Evolutionary conservation across 2,113 vertebrate genomes (phyloP).

Genomic region (Junco hyemalis): DNA sequence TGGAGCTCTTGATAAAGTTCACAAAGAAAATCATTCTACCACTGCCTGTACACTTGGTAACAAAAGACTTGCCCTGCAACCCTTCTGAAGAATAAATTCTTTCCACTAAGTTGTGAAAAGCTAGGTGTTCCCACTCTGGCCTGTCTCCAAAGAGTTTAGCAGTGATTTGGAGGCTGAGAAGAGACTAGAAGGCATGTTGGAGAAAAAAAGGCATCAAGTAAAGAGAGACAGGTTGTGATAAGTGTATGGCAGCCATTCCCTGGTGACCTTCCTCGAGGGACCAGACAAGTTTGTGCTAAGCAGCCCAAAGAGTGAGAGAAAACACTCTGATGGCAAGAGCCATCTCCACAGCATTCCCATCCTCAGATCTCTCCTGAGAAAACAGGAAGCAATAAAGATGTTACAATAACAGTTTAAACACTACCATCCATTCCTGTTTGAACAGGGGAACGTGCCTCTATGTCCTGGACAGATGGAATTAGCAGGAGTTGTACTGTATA

Average conservation of each 20-base stretch:
- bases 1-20: not conserved
- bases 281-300: not conserved
- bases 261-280: accelerated
- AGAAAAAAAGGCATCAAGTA: not conserved
- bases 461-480: not conserved
- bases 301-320: not conserved
- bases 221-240: not conserved
- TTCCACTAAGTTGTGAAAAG: not conserved
- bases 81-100: not conserved
- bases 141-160: not conserved
- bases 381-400: not conserved
- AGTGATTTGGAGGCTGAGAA: not conserved
- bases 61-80: not conserved
- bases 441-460: not conserved
- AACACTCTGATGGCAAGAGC: not conserved
- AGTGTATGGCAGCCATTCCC: not conserved
- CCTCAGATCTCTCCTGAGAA: not conserved
- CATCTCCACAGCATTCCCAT: not conserved
- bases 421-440: not conserved
- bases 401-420: not conserved
- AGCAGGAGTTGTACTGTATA: not conserved
- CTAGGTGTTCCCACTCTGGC: not conserved
- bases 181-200: not conserved
- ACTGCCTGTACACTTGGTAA: not conserved
- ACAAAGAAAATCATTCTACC: not conserved